Conservation (phyloP, 2,888 invertebrate species). For the Belgica antarctica region DNA sequence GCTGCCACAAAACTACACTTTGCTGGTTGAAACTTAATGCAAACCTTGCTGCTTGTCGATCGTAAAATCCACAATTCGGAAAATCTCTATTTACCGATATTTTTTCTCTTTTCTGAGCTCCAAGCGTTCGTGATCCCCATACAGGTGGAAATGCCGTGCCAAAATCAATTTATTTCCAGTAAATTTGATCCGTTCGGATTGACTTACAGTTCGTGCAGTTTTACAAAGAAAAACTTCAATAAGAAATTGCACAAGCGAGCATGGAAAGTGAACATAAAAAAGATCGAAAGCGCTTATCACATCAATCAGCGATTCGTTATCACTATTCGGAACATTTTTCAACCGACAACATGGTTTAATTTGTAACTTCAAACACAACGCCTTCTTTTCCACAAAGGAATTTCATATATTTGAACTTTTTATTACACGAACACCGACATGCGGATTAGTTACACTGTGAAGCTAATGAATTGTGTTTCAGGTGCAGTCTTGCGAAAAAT, state of each 20-base stretch:
- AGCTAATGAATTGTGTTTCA: background rate
- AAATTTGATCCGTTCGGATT: background rate
- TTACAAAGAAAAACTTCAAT: background rate
- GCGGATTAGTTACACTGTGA: slow-evolving; percentile 1
- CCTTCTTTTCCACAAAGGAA: background rate
- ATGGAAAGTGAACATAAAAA: no score
- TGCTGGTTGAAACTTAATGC: background rate
- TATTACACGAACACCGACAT: background rate
- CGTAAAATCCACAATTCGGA: no score
- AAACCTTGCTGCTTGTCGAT: no score
- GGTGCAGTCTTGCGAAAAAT: background rate
- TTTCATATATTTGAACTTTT: background rate
- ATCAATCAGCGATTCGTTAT: background rate
- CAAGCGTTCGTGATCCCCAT: no score
- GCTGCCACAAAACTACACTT: no score
- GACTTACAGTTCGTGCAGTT: background rate
- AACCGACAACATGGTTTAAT: background rate
- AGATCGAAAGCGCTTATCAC: background rate
- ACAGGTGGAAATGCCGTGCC: slow-evolving; percentile 7
- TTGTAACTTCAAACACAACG: background rate
- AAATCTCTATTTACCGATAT: no score
- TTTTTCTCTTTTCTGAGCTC: no score
- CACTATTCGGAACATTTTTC: background rate
- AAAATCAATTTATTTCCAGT: background rate
- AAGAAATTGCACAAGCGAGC: background rate